These are phyloP conservation scores for Cyrtonyx montezumae DNA, from an alignment of 2,113 vertebrate genomes.

Conservation along the genomic window DNA sequence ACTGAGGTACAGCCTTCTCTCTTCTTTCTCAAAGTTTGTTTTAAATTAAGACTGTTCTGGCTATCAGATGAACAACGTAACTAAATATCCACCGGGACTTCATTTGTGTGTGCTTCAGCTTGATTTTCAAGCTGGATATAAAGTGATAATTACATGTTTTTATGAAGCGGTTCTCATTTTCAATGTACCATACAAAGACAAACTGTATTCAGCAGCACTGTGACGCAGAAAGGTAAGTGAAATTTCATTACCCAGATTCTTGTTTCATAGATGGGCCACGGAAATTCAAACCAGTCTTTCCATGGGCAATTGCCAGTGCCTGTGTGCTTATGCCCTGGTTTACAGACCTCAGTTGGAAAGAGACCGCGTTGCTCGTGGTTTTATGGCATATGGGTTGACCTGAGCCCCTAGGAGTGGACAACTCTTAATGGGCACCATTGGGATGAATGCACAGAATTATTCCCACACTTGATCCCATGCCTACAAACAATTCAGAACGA, in stretches of 20 bases:
- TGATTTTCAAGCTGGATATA: neutral
- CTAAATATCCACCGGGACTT: neutral
- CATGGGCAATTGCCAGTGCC: neutral
- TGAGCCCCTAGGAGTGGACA: neutral
- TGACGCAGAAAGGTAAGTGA: neutral
- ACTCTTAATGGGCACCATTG: neutral
- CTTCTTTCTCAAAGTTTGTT: neutral
- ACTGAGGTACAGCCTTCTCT: neutral
- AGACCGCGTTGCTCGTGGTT: fast-evolving
- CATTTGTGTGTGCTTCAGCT: neutral
- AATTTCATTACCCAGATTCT: neutral
- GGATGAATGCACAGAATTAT: neutral
- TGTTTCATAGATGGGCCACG: neutral
- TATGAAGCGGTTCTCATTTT: slow-evolving; percentile 2
- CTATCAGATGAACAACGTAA: neutral
- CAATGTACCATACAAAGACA: neutral
- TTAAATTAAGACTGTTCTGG: neutral
- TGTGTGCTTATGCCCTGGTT: neutral
- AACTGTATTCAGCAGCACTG: neutral
- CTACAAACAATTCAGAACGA: neutral
- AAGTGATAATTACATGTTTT: neutral
- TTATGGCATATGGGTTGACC: neutral
- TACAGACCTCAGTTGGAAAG: neutral
- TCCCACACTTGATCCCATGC: neutral
- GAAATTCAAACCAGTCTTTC: neutral